A percentile compares a stretch with the other conserved stretches of the same genome.
Conservation (phyloP, 2,888 invertebrate genomes). For the Automeris io region DNA sequence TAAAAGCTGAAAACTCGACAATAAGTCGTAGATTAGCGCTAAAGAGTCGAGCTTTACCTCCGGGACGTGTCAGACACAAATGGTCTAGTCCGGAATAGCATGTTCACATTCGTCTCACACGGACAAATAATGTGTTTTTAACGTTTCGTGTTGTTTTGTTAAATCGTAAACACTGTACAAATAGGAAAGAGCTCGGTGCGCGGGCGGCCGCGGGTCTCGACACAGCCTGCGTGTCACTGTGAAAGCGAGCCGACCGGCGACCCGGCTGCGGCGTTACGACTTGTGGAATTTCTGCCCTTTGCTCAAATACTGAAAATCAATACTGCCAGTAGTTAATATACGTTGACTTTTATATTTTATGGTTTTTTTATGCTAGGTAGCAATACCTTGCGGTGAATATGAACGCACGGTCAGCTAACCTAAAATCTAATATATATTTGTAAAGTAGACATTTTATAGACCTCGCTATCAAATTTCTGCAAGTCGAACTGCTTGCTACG, state of each 20-base stretch:
- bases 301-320: slow-evolving; percentile 36
- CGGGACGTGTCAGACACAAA: slow-evolving; percentile 71
- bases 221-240: slow-evolving; percentile 44
- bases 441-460: too few species aligned
- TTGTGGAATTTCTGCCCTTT: slow-evolving; percentile 57
- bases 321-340: neutral
- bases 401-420: too few species aligned
- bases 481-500: too few species aligned
- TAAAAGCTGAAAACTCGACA: slow-evolving; percentile 61
- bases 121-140: slow-evolving; percentile 76
- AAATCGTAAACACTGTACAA: slow-evolving; percentile 75
- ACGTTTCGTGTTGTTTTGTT: slow-evolving; percentile 77
- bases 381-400: too few species aligned
- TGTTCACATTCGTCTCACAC: slow-evolving; percentile 73
- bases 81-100: slow-evolving; percentile 60
- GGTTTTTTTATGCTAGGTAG: too few species aligned
- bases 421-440: too few species aligned
- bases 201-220: slow-evolving; percentile 14
- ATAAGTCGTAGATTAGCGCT: slow-evolving; percentile 61
- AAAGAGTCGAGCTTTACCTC: slow-evolving; percentile 54
- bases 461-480: too few species aligned
- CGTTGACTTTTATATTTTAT: neutral
- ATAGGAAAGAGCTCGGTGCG: slow-evolving; percentile 35
- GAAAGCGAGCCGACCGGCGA: slow-evolving; percentile 36
- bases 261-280: slow-evolving; percentile 24